A percentile compares a stretch with the other conserved stretches of the same genome.
These are phyloP conservation scores for Brachyrhaphis roseni DNA, from an alignment of 2,797 vertebrate species.

Conservation along the genomic window DNA sequence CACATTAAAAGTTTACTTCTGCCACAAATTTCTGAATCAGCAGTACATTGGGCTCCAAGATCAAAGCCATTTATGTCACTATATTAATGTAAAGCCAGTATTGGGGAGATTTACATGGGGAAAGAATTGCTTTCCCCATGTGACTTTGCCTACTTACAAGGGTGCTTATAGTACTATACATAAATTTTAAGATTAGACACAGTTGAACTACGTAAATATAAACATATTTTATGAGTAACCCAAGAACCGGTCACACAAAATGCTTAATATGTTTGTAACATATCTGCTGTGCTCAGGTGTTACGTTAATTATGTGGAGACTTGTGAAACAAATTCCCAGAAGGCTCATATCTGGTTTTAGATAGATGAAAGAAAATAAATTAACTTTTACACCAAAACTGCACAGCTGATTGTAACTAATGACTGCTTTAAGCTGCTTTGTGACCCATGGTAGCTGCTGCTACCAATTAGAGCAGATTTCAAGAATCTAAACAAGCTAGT, in stretches of 20 bases:
- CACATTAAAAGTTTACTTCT: neutral
- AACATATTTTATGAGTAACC: neutral
- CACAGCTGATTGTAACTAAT: slow-evolving; percentile 23
- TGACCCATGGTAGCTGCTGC: slow-evolving; percentile 27
- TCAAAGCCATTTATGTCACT: neutral
- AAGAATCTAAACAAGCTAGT: slow-evolving; percentile 8
- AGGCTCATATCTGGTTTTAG: neutral
- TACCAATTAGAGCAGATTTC: slow-evolving; percentile 31
- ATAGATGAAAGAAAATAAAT: slow-evolving; percentile 1
- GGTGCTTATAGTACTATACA: neutral
- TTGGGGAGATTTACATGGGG: neutral
- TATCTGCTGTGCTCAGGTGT: neutral
- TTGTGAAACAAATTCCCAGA: neutral
- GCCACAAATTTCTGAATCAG: neutral
- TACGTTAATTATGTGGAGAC: neutral
- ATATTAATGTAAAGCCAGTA: neutral
- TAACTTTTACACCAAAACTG: neutral
- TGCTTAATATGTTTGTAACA: neutral
- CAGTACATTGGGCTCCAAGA: neutral
- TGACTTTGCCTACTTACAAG: neutral
- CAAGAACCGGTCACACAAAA: neutral
- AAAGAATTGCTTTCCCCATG: neutral
- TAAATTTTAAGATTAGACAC: neutral
- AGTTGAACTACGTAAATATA: neutral
- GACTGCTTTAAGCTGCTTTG: slow-evolving; percentile 5